phyloP scores from a whole-genome alignment of 2,888 invertebrate genomes.

The Mayetiola destructor region DNA sequence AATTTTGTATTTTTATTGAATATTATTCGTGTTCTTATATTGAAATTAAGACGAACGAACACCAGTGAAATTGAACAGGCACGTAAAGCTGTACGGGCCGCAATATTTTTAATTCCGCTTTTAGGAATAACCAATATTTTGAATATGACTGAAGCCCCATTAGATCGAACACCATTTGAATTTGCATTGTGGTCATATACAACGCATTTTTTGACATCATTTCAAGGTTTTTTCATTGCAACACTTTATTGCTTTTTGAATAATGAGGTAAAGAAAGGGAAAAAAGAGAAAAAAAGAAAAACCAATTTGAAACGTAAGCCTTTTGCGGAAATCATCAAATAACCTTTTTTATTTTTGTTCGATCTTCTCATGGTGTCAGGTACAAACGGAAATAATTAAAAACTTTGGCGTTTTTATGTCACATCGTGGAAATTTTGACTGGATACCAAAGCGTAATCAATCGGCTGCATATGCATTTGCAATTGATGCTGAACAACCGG shows the following conservation, averaged over 20 bases:
- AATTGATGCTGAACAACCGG: conserved; percentile 30
- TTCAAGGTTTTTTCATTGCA: conserved; percentile 70
- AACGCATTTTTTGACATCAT: conserved; percentile 66
- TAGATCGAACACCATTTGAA: conserved; percentile 49
- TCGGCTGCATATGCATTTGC: conserved; percentile 33
- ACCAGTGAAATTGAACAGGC: conserved; percentile 62
- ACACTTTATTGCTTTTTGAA: conserved; percentile 71
- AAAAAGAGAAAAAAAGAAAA: neutral
- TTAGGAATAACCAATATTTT: conserved; percentile 67
- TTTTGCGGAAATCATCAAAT: neutral
- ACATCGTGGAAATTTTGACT: conserved; percentile 32
- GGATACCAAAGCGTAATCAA: conserved; percentile 32
- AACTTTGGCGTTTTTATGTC: conserved; percentile 36
- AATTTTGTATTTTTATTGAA: conserved; percentile 66
- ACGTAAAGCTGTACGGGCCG: conserved; percentile 66
- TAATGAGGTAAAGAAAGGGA: conserved; percentile 48
- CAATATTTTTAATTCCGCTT: conserved; percentile 61
- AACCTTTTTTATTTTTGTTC: neutral
- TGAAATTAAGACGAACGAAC: conserved; percentile 56
- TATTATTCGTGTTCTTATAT: conserved; percentile 62
- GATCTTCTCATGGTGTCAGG: conserved; percentile 24
- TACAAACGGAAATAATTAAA: conserved; percentile 36
- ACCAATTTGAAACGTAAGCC: neutral
- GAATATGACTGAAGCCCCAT: conserved; percentile 54
- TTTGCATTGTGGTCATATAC: conserved; percentile 68